These are phyloP conservation scores for Dicentrarchus labrax DNA, from an alignment of 2,113 vertebrate genomes.

Conservation along the genomic window DNA sequence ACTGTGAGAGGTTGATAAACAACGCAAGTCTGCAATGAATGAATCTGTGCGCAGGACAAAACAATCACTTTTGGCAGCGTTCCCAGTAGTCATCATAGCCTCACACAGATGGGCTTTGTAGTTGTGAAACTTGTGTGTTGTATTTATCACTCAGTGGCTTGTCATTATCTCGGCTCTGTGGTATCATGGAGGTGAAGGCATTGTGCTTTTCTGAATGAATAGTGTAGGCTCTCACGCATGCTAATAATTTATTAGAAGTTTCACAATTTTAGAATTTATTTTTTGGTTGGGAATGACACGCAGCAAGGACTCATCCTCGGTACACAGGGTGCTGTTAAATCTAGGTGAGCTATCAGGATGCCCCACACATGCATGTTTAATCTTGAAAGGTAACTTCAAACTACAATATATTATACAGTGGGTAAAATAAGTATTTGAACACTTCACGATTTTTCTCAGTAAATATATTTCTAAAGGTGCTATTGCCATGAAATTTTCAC, in stretches of 20 bases:
- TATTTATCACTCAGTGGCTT: neutral
- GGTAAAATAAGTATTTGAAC: too few relatives aligned
- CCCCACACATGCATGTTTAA: too few relatives aligned
- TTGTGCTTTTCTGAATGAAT: neutral
- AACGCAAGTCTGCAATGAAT: neutral
- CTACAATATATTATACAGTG: too few relatives aligned
- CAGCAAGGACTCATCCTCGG: too few relatives aligned
- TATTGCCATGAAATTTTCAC: too few relatives aligned
- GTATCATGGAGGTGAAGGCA: neutral
- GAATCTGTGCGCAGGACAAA: conserved; percentile 4
- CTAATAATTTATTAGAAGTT: neutral
- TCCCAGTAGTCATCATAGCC: conserved; percentile 14
- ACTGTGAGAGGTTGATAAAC: conserved; percentile 54
- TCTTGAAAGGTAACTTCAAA: too few relatives aligned
- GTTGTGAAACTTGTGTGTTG: conserved; percentile 11
- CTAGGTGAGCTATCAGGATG: too few relatives aligned
- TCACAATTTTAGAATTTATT: too few relatives aligned
- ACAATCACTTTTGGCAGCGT: conserved; percentile 11
- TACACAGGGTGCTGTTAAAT: neutral
- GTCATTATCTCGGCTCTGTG: neutral
- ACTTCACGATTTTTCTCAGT: too few relatives aligned
- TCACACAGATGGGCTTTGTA: conserved; percentile 1
- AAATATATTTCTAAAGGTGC: too few relatives aligned
- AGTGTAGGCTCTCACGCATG: neutral
- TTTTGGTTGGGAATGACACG: too few relatives aligned